Conservation (phyloP, 2,797 vertebrate genomes). For the Malacoraja senta region DNA sequence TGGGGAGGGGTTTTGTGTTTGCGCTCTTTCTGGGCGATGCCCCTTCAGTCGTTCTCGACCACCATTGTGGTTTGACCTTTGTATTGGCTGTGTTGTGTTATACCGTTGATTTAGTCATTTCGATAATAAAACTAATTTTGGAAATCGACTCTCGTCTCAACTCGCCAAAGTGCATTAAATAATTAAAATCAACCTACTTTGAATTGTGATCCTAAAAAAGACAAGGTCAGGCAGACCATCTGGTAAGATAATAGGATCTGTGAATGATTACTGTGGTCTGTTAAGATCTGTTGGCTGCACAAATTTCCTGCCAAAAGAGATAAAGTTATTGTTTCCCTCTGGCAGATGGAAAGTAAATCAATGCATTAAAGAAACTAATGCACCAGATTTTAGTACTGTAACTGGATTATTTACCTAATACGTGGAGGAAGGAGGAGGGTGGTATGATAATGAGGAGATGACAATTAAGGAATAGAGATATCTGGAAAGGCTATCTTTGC, state of each 20-base stretch:
- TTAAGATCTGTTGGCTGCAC: constrained; percentile 5
- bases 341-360: constrained; percentile 35
- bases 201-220: constrained; percentile 25
- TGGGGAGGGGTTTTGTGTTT: too few relatives aligned
- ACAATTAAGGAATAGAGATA: not conserved
- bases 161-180: constrained; percentile 4
- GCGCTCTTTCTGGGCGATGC: too few relatives aligned
- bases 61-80: too few relatives aligned
- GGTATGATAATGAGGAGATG: not conserved
- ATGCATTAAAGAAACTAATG: constrained; percentile 30
- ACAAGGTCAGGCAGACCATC: constrained; percentile 31
- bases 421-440: not conserved
- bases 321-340: constrained; percentile 18
- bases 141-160: too few relatives aligned
- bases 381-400: constrained; percentile 4
- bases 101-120: too few relatives aligned
- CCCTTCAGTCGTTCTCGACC: too few relatives aligned
- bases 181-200: constrained; percentile 32
- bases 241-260: constrained; percentile 29
- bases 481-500: not conserved
- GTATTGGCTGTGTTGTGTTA: too few relatives aligned
- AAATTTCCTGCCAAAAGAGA: constrained; percentile 32
- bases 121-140: too few relatives aligned
- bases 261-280: constrained; percentile 33
- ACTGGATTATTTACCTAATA: constrained; percentile 10